Evolutionary conservation across 2,113 vertebrate species (phyloP).

Genomic region (Glareola pratincola): DNA sequence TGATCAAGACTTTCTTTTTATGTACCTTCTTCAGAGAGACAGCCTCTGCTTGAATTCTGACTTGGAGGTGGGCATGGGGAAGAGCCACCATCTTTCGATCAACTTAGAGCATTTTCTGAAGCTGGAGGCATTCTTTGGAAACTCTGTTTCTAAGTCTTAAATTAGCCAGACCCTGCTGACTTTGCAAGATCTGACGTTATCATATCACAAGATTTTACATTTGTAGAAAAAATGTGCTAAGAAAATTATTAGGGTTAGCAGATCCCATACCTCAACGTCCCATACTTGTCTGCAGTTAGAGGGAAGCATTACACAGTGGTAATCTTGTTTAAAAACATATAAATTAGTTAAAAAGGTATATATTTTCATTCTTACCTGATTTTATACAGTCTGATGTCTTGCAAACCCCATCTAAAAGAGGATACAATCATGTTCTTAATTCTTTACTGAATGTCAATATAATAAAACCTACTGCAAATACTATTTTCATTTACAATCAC

Average conservation of each 20-base stretch:
- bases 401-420: constrained; percentile 86
- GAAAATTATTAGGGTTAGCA: neutral
- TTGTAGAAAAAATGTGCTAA: neutral
- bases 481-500: neutral
- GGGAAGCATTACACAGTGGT: neutral
- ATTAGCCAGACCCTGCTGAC: neutral
- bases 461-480: neutral
- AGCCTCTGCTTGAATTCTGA: neutral
- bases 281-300: neutral
- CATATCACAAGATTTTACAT: neutral
- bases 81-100: neutral
- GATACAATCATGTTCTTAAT: neutral
- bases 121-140: neutral
- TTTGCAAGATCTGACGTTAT: neutral
- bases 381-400: constrained; percentile 90
- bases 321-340: neutral
- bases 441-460: neutral
- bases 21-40: neutral
- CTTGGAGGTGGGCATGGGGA: neutral
- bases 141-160: neutral
- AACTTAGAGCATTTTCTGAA: neutral
- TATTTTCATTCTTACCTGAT: constrained; percentile 82
- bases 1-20: neutral
- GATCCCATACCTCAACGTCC: neutral
- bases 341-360: neutral